Conservation (phyloP, 1,140 invertebrate species). For the Lethrus apterus region DNA sequence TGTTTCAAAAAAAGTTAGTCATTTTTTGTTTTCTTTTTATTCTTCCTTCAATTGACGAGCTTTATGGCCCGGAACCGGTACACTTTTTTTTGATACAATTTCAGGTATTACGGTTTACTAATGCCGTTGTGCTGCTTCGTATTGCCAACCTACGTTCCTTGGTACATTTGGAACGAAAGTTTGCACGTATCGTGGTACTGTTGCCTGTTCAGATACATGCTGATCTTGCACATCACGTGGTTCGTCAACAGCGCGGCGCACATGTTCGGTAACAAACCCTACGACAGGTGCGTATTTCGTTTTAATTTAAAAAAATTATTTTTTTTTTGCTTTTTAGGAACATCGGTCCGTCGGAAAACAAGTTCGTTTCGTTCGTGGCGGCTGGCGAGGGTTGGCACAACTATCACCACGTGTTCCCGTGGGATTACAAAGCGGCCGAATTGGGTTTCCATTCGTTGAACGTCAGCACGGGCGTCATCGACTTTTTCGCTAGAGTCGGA, state of each 20-base stretch:
- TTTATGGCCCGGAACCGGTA: no score
- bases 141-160: slow-evolving; percentile 11
- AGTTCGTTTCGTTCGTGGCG: slow-evolving; percentile 47
- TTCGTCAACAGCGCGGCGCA: slow-evolving; percentile 67
- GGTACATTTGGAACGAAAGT: slow-evolving; percentile 15
- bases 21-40: slow-evolving; percentile 2
- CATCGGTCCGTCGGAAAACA: slow-evolving; percentile 55
- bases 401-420: slow-evolving; percentile 71
- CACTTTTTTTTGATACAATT: neutral
- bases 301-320: neutral
- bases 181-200: neutral
- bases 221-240: slow-evolving; percentile 60
- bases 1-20: slow-evolving; percentile 54
- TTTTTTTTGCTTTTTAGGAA: slow-evolving; percentile 41
- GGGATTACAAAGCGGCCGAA: slow-evolving; percentile 66
- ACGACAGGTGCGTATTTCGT: slow-evolving; percentile 48
- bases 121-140: slow-evolving; percentile 7
- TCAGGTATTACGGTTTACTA: slow-evolving; percentile 12
- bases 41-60: neutral
- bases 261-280: slow-evolving; percentile 57
- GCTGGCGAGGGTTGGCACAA: slow-evolving; percentile 67
- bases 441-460: slow-evolving; percentile 46
- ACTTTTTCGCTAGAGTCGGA: slow-evolving; percentile 50
- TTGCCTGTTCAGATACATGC: slow-evolving; percentile 42
- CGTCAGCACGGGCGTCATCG: slow-evolving; percentile 45